These are phyloP conservation scores for Gerris lacustris DNA, from an alignment of 2,888 invertebrate species.

Conservation along the genomic window DNA sequence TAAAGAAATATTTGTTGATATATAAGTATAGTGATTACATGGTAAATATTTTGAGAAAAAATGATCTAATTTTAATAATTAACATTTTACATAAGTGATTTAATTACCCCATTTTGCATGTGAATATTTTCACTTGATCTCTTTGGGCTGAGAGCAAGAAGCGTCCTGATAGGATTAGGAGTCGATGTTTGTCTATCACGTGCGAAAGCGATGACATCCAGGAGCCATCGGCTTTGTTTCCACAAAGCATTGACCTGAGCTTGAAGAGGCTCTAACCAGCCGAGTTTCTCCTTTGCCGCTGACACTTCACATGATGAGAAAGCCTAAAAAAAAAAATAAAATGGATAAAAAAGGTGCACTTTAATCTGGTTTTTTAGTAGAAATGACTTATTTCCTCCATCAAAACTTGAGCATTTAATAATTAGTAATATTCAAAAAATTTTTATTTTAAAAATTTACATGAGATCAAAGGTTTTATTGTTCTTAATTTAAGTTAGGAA, in stretches of 20 bases:
- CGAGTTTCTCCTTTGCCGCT: slow-evolving; percentile 70
- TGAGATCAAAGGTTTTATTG: too few relatives aligned
- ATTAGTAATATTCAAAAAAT: too few relatives aligned
- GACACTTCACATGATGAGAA: slow-evolving; percentile 81
- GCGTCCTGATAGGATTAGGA: slow-evolving; percentile 34
- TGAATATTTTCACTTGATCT: slow-evolving; percentile 26
- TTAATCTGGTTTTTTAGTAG: not conserved
- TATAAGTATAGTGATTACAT: not conserved
- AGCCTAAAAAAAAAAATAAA: slow-evolving; percentile 43
- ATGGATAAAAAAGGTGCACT: not conserved
- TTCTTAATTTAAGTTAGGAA: too few relatives aligned
- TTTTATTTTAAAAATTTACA: too few relatives aligned
- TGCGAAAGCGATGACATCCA: slow-evolving; percentile 88
- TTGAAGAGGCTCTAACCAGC: slow-evolving; percentile 72
- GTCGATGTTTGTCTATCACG: slow-evolving; percentile 54
- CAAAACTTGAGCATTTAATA: not conserved
- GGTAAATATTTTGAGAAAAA: not conserved
- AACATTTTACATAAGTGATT: too few relatives aligned
- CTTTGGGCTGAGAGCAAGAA: slow-evolving; percentile 35
- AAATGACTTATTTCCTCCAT: not conserved
- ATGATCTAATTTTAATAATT: too few relatives aligned
- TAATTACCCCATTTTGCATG: slow-evolving; percentile 34
- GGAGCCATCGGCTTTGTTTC: slow-evolving; percentile 91
- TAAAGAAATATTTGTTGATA: not conserved
- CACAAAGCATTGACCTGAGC: slow-evolving; percentile 74